These are phyloP conservation scores for Onychorhynchus coronatus DNA, from an alignment of 2,113 vertebrate genomes.

Conservation along the genomic window DNA sequence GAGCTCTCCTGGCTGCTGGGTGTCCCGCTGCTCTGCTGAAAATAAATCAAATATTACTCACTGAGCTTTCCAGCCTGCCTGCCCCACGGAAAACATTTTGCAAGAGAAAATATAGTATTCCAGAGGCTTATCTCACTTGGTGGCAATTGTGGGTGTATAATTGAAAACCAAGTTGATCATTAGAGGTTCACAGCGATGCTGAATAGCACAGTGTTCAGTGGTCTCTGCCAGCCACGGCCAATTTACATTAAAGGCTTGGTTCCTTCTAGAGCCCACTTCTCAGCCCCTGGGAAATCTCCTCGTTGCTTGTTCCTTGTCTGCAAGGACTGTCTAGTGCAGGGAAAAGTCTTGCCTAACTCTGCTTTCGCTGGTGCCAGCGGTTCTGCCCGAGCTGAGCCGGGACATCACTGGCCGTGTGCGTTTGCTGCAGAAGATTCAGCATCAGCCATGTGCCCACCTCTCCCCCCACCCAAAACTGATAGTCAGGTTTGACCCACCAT, in stretches of 20 bases:
- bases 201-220: conserved; percentile 52
- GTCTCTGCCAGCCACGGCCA: conserved; percentile 40
- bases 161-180: conserved; percentile 51
- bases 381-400: background rate
- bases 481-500: rapidly evolving
- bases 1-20: background rate
- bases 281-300: conserved; percentile 47
- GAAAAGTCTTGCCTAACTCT: background rate
- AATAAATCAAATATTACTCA: background rate
- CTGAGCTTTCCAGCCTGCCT: background rate
- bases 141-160: conserved; percentile 51
- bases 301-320: background rate
- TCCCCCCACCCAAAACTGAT: rapidly evolving
- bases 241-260: conserved; percentile 61
- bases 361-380: background rate
- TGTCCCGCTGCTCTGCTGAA: background rate
- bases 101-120: conserved; percentile 49
- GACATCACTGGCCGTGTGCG: rapidly evolving
- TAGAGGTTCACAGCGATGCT: conserved; percentile 55
- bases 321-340: background rate
- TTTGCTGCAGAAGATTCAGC: background rate
- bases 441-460: background rate
- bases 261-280: conserved; percentile 45
- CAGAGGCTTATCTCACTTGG: conserved; percentile 53
- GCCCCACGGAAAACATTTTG: conserved; percentile 38